A percentile compares a stretch with the other conserved stretches of the same genome.
These are phyloP conservation scores for Hemitrygon akajei DNA, from an alignment of 2,797 vertebrate species.

Conservation along the genomic window DNA sequence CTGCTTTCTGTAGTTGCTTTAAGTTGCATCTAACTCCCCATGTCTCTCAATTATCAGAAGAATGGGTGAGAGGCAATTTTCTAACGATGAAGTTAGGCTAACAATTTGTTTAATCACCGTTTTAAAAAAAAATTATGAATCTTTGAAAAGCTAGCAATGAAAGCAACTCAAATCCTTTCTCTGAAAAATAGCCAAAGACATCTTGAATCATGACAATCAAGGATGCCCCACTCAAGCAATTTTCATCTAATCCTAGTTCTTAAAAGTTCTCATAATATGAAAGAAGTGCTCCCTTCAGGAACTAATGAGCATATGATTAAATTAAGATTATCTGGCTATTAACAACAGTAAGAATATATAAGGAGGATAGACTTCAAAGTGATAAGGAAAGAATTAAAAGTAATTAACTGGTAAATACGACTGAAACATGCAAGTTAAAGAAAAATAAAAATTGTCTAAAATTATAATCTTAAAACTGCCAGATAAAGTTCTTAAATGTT, in stretches of 20 bases:
- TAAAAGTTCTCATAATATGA: not conserved
- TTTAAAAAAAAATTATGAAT: not conserved
- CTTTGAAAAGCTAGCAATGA: not conserved
- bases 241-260: not conserved
- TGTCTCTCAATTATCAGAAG: not conserved
- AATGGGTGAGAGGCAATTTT: not conserved
- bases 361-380: not conserved
- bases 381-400: not conserved
- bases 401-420: not conserved
- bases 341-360: not conserved
- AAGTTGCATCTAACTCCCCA: not conserved
- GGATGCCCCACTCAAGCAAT: not conserved
- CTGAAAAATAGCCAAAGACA: not conserved
- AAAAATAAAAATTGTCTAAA: not conserved
- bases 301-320: not conserved
- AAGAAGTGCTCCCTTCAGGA: not conserved
- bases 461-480: not conserved
- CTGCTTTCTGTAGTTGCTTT: not conserved
- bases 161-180: not conserved
- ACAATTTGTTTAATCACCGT: not conserved
- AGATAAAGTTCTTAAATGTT: not conserved
- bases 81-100: not conserved
- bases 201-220: not conserved
- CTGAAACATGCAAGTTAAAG: not conserved
- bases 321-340: not conserved